Evolutionary conservation across 2,113 vertebrate genomes (phyloP), one percentile per base, ranked within the genome.

Genomic region (Prionailurus viverrinus): DNA sequence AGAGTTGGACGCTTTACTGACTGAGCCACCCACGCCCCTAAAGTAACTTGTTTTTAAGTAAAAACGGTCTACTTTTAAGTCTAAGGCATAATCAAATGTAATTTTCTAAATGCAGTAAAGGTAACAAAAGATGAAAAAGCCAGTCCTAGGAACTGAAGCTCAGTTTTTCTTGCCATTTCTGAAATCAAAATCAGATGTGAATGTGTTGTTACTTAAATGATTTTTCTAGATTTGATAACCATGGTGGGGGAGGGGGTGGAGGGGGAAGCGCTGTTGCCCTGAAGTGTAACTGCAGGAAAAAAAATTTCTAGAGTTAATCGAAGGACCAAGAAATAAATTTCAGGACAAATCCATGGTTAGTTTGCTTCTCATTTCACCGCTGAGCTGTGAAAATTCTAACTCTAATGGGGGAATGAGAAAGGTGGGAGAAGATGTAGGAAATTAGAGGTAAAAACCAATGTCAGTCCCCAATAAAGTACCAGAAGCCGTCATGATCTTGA

Each of bases 71-170:
- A 73, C 12, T 74, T 41, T 95, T 63, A 89, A 71, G 41, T 39
- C 87, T 85, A 68, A 92, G 68, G 18, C 27, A 48, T 73, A 87
- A 74, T 36, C 45, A 73, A 69, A 80, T 71, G 7, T 83, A 58
- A 91, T 83, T 90, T 87, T 87, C 48, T 90, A 73, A 89, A 94
- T 92, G 73, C 10, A n/a, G 1, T 53, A 69, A 93, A 88, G 53
- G 39, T 74, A 69, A 0, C 27, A 19, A 68, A 84, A 58, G 36
- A 80, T 80, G n/a, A 73, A 8, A 8, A 79, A 65, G 13, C 55
- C 27, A 76, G 5, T 39, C 25, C 36, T 48, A 29, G 61, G 74
- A 92, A 95, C 27, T 65, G 33, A 92, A 86, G 36, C 39, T 89
- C 14, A 11, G 19, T 65, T 53, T 94, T 96, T 91, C 69, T n/a